Conservation (phyloP, 2,797 vertebrate species). For the Chiloscyllium punctatum region DNA sequence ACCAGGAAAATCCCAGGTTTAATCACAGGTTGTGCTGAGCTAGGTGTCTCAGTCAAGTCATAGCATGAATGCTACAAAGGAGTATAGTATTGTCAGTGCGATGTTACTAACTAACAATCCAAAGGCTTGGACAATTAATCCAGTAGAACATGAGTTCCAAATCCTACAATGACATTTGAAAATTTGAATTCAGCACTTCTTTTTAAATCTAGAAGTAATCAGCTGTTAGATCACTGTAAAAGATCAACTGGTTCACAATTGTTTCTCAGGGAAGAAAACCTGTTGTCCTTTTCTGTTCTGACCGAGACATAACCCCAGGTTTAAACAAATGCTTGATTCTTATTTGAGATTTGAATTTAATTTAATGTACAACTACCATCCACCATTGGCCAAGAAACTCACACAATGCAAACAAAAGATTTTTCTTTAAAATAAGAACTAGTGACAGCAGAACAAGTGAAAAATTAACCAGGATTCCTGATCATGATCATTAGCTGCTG, state of each 20-base stretch:
- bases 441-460: not conserved
- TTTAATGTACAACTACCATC: not conserved
- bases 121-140: not conserved
- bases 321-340: not conserved
- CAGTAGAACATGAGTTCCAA: not conserved
- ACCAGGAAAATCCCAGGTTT: not conserved
- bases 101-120: not conserved
- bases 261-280: not conserved
- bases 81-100: not conserved
- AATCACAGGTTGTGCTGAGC: not conserved
- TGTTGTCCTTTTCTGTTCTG: not conserved
- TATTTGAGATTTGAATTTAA: not conserved
- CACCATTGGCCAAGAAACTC: not conserved
- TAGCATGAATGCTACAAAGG: not conserved
- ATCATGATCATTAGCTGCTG: not conserved
- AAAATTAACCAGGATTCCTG: not conserved
- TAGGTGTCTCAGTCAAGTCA: slow-evolving; percentile 1
- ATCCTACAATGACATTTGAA: not conserved
- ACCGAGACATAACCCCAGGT: not conserved
- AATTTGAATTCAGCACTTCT: not conserved
- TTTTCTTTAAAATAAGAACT: not conserved
- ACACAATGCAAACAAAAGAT: not conserved
- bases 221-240: not conserved
- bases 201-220: not conserved
- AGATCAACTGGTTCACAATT: not conserved